phyloP scores from a whole-genome alignment of 2,888 invertebrate genomes.

The Agriotes lineatus region DNA sequence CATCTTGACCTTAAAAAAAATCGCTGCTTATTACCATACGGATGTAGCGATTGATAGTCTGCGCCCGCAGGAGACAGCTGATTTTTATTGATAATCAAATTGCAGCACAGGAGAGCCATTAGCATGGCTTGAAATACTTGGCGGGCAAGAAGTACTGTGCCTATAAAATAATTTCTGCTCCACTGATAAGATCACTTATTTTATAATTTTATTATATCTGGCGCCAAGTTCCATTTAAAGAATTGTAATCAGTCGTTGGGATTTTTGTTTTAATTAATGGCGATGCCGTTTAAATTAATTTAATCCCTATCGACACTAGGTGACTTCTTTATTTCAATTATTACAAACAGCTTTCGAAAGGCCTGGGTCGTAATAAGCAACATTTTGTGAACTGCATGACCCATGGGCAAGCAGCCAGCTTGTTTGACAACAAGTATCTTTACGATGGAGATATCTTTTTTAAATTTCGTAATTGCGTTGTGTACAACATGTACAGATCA shows the following conservation, averaged over 20 bases:
- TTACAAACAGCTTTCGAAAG: too few relatives aligned
- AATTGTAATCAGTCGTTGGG: background rate
- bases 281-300: too few relatives aligned
- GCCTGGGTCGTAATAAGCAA: background rate
- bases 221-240: conserved; percentile 11
- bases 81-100: too few relatives aligned
- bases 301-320: too few relatives aligned
- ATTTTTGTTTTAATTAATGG: too few relatives aligned
- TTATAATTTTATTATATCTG: conserved; percentile 8
- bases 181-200: background rate
- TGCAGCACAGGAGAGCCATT: too few relatives aligned
- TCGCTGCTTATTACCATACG: background rate
- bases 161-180: background rate
- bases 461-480: conserved; percentile 3
- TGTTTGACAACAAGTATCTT: background rate
- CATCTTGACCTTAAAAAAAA: conserved; percentile 9
- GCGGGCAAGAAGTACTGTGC: background rate
- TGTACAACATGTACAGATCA: conserved; percentile 6
- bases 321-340: too few relatives aligned
- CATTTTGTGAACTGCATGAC: background rate
- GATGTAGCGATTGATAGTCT: background rate
- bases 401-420: background rate
- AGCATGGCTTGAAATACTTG: too few relatives aligned
- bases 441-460: background rate
- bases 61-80: too few relatives aligned